Evolutionary conservation across 2,113 vertebrate genomes (phyloP), one percentile per base, ranked within the genome.

Genomic region (Malurus melanocephalus): DNA sequence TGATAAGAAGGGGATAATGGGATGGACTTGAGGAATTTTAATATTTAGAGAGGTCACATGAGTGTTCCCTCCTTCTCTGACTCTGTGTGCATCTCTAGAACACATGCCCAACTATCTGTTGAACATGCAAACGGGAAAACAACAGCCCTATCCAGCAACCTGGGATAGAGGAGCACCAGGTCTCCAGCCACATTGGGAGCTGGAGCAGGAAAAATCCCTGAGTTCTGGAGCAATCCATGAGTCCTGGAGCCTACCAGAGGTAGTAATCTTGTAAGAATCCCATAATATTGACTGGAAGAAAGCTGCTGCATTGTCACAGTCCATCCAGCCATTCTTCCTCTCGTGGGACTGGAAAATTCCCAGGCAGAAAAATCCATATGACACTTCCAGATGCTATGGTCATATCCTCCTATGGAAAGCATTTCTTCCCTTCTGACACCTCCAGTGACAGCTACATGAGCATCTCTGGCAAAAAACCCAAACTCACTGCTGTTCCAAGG

Each of bases 111-210:
- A 26, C 11, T 65, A 7, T 18, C 76, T 13, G 30, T 9, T 53
- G 46, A 55, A 72, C 26, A 43, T 49, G 42, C 8, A 40, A 67
- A 61, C 8, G 16, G 42, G 15, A 56, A 55, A 78, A 27, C 32
- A 66, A 1, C 8, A 66, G 46, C 40, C 5, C 1, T 14, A 38
- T 16, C 20, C 32, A 77, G 45, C 59, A 55, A 0, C 9, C 14
- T 30, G 27, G 53, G 10, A 23, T 2, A 51, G 32, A 73, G 40
- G 35, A 56, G 10, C 9, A 13, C 13, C 51, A 42, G 12, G 23
- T 56, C 17, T 67, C 42, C 60, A 62, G 48, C 18, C 27, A 67
- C 20, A 23, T 7, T 56, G 27, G 38, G 11, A 38, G 38, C 38
- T 38, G 38, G 38, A 38, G 38, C 38, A 38, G 38, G 38, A 38